Evolutionary conservation across 2,113 vertebrate species (phyloP), one percentile per base, ranked within the genome.

Genomic region (Piliocolobus tephrosceles): DNA sequence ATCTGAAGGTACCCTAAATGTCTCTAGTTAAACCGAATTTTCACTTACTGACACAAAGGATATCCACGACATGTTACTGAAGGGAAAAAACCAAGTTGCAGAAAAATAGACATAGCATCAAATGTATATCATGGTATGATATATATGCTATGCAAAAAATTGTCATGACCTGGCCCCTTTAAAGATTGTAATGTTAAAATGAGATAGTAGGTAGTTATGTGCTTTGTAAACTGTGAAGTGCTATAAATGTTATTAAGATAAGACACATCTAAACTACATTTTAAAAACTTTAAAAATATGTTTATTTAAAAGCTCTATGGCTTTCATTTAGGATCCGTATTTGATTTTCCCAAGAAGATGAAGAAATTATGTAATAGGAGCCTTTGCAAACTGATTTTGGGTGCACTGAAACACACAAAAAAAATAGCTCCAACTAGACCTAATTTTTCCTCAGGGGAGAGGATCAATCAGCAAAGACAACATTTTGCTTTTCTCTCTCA

Each of bases 401-500:
- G 55, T 52, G 8, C 27, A 40, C 43, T 6, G 35, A 94, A 79
- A 86, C 38, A 5, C 5, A 72, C n/a, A n/a, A n/a, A 40, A 91
- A 35, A n/a, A 35, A 27, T 22, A 0, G 3, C 1, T 23, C n/a
- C 1, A 2, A 35, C 8, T 12, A 1, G 4, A 35, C 14, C 38
- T 43, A 22, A 40, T 75, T 73, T 89, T 91, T 80, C 82, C 85
- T 73, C 23, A 70, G n/a, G 50, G 50, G 30, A 61, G 9, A n/a
- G 12, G 5, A 23, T 55, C 57, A 17, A 16, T 35, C 47, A 20
- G 40, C 70, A 66, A 40, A 76, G 75, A 88, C 1, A 17, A 30
- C 30, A 45, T 35, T 52, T 89, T 78, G 12, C 52, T 80, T 50
- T 32, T 76, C 70, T 38, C 43, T 35, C n/a, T 96, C 50, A 88